Evolutionary conservation across 1,140 invertebrate genomes (phyloP), one percentile per base, ranked within the genome.

Genomic region (Diorhabda sublineata): DNA sequence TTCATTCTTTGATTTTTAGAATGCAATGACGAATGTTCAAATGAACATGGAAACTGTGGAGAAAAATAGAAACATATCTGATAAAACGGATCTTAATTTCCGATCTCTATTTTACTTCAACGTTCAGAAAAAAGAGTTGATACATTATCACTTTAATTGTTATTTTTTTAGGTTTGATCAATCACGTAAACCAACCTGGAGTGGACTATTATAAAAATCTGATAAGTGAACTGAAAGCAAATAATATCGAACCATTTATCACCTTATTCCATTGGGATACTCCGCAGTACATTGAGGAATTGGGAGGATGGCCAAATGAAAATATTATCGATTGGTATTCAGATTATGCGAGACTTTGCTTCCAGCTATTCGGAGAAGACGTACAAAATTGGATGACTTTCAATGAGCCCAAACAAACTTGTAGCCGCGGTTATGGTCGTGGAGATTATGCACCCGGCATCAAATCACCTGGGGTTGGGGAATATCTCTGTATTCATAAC

Each of bases 401-500:
- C 60, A 79, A 85, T 26, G 72, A 73, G 57, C 66, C 72, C 3
- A 67, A 68, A 58, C 56, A 63, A 7, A 66, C 67, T 41, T 72
- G 71, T 64, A 11, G 41, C 26, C 52, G 45, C 41, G 71, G 68
- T 42, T 72, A 72, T 67, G 68, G 68, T 44, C 3, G 5, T 5
- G 68, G 68, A 9, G 47, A 7, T 8, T 11, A 68, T 11, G 68
- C 71, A 7, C 71, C 71, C 41, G 71, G 66, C 41, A 56, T 63
- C 4, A 8, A n/a, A 11, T 56, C 61, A 61, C 26, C 68, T 44
- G 83, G 81, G 5, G 73, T 80, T 5, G 74, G 64, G 3, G 79
- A 81, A 64, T 84, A 84, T 71, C 64, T 82, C 52, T 83, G 82
- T 52, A 78, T 73, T 4, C 81, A 85, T 72, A 77, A 81, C 68